Evolutionary conservation across 2,888 invertebrate species (phyloP).

Genomic region (Oscheius sp.): DNA sequence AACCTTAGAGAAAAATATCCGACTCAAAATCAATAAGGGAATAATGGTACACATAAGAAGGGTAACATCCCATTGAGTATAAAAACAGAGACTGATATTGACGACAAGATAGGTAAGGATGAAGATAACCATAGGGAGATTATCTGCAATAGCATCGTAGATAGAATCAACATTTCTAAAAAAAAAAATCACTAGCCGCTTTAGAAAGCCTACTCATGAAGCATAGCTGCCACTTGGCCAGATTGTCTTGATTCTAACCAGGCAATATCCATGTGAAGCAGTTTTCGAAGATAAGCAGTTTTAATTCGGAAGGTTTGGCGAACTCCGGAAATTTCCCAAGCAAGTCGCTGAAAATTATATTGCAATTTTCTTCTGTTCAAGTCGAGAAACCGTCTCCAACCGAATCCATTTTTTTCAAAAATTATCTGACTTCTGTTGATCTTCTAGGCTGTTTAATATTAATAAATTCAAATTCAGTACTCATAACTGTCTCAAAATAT

Average conservation of each 20-base stretch:
- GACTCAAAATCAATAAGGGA: conserved; percentile 57
- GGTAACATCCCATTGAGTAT: conserved; percentile 69
- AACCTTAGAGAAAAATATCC: conserved; percentile 67
- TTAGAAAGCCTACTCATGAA: conserved; percentile 50
- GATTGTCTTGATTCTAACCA: conserved; percentile 69
- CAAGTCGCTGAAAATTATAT: conserved; percentile 49
- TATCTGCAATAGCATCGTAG: conserved; percentile 68
- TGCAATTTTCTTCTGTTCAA: too few species aligned
- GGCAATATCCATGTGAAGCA: conserved; percentile 67
- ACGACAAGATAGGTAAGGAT: conserved; percentile 58
- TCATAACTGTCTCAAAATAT: too few species aligned
- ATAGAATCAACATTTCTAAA: conserved; percentile 67
- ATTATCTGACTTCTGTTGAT: too few species aligned
- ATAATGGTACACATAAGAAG: conserved; percentile 63
- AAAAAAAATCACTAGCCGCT: conserved; percentile 20
- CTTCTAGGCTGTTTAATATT: too few species aligned
- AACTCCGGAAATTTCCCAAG: conserved; percentile 66
- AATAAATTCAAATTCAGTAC: too few species aligned
- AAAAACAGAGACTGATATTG: conserved; percentile 56
- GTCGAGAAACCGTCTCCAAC: too few species aligned
- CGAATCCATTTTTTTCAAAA: background rate
- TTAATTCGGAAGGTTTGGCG: conserved; percentile 65
- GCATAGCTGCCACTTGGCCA: conserved; percentile 67
- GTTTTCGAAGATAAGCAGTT: conserved; percentile 64
- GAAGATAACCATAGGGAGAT: conserved; percentile 67